A percentile compares a stretch with the other conserved stretches of the same genome.
Evolutionary conservation across 2,797 vertebrate genomes (phyloP).

Genomic region (Lagorchestes hirsutus): DNA sequence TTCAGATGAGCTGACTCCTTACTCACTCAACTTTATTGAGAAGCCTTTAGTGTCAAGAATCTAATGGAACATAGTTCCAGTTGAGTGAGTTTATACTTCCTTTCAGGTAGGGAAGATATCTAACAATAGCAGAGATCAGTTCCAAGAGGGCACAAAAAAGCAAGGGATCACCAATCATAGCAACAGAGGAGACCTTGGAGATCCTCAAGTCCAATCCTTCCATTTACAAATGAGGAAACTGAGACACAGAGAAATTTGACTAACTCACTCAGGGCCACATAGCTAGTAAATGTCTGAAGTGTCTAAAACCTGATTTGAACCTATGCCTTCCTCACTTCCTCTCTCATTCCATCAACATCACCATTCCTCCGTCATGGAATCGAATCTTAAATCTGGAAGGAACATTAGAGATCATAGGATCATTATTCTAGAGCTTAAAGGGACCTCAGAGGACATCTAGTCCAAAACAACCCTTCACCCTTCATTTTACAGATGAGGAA

Average conservation of each 20-base stretch:
- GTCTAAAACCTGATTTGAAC: background rate
- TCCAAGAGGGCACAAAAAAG: background rate
- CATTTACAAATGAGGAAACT: background rate
- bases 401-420: background rate
- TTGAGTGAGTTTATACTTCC: background rate
- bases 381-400: background rate
- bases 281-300: background rate
- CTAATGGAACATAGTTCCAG: background rate
- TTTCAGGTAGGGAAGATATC: background rate
- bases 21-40: background rate
- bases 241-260: background rate
- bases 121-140: background rate
- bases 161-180: background rate
- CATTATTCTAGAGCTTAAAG: background rate
- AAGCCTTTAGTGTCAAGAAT: background rate
- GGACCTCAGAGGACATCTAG: background rate
- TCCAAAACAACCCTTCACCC: background rate
- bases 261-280: background rate
- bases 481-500: background rate
- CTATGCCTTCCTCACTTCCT: background rate
- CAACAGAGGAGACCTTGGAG: background rate
- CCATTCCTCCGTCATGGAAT: background rate
- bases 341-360: background rate
- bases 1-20: background rate
- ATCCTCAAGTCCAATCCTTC: background rate